phyloP scores from a whole-genome alignment of 2,797 vertebrate genomes.

The Centroberyx gerrardi region DNA sequence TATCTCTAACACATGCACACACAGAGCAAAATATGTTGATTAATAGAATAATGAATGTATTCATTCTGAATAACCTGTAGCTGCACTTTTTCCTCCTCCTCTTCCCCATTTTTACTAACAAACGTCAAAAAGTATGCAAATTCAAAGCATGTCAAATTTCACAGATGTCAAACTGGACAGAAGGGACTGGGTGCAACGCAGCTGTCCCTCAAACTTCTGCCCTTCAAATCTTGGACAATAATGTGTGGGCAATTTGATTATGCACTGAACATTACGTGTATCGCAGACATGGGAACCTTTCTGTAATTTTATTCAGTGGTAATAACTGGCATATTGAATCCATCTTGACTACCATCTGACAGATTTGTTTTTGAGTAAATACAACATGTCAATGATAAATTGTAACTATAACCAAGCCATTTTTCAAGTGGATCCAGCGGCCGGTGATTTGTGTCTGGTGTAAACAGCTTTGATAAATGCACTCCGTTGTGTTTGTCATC shows the following conservation, averaged over 20 bases:
- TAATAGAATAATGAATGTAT: not conserved
- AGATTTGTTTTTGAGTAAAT: conserved; percentile 75
- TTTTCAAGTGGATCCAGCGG: conserved; percentile 76
- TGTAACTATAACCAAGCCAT: conserved; percentile 76
- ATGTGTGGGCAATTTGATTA: not conserved
- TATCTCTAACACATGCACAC: not conserved
- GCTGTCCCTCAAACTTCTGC: not conserved
- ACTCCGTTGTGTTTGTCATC: conserved; percentile 81
- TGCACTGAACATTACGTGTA: conserved; percentile 9
- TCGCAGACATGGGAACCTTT: not conserved
- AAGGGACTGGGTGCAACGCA: not conserved
- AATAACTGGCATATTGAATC: conserved; percentile 69
- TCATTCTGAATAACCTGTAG: not conserved
- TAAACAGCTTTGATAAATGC: conserved; percentile 88
- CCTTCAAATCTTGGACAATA: not conserved
- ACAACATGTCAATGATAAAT: conserved; percentile 78
- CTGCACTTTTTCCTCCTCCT: not conserved
- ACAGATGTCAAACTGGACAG: not conserved
- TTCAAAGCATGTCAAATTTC: conserved; percentile 5
- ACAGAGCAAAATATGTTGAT: not conserved
- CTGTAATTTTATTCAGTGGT: conserved; percentile 42
- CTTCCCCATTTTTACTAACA: not conserved
- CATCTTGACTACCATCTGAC: conserved; percentile 68
- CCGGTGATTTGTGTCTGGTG: conserved; percentile 77
- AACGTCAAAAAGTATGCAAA: conserved; percentile 15